phyloP scores from a whole-genome alignment of 2,888 invertebrate species.

The Sinohyriopsis cumingii region DNA sequence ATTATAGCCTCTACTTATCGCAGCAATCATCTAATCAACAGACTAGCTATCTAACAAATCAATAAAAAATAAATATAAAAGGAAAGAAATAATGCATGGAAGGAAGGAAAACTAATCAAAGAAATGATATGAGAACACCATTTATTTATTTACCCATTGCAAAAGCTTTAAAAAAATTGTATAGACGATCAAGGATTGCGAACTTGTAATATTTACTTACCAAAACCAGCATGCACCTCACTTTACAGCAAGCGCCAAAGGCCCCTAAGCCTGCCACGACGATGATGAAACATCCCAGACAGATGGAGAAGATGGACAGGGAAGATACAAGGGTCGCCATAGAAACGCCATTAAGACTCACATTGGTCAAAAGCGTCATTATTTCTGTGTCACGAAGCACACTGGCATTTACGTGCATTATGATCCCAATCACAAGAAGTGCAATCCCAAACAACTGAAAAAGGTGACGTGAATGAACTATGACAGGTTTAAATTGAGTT shows the following conservation, averaged over 20 bases:
- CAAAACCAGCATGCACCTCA: slow-evolving; percentile 29
- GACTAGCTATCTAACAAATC: too few species aligned
- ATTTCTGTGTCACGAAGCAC: slow-evolving; percentile 5
- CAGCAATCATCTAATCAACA: too few species aligned
- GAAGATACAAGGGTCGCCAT: slow-evolving; percentile 3
- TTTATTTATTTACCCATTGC: not conserved
- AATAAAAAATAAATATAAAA: too few species aligned
- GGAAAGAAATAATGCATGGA: too few species aligned
- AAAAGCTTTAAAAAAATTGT: not conserved
- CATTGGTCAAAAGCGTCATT: not conserved
- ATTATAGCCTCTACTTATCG: too few species aligned
- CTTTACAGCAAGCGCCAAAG: slow-evolving; percentile 39
- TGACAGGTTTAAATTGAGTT: too few species aligned
- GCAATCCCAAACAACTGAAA: slow-evolving; percentile 10
- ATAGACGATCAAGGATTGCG: not conserved
- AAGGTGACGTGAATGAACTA: too few species aligned
- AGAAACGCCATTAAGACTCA: not conserved
- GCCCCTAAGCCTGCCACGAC: slow-evolving; percentile 29
- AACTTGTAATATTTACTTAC: slow-evolving; percentile 13
- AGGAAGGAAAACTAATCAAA: too few species aligned
- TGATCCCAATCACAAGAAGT: slow-evolving; percentile 3
- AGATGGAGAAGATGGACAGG: slow-evolving; percentile 33
- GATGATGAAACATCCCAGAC: slow-evolving; percentile 29
- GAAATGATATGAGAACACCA: too few species aligned
- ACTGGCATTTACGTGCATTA: slow-evolving; percentile 3